phyloP scores from a whole-genome alignment of 2,888 invertebrate genomes.

The Hedychridium roseum region DNA sequence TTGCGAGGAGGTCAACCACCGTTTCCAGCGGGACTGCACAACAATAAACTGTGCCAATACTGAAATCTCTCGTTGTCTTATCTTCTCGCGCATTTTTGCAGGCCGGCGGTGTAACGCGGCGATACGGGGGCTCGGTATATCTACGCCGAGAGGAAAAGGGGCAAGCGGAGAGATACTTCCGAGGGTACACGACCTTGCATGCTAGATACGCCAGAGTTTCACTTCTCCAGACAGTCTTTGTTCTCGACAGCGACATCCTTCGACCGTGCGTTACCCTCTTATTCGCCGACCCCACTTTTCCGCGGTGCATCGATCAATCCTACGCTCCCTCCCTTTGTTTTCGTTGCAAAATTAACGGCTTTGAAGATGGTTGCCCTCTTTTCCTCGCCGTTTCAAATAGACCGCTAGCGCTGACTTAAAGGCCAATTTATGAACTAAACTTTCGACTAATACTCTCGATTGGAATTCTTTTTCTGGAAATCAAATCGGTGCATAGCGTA shows the following conservation, averaged over 20 bases:
- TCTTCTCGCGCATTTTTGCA: slow-evolving; percentile 25
- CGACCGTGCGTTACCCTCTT: slow-evolving; percentile 46
- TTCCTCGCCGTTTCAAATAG: no score
- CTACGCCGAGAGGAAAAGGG: no score
- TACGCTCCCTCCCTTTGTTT: background rate
- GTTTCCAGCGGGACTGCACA: no score
- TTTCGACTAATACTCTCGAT: no score
- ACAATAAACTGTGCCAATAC: slow-evolving; percentile 17
- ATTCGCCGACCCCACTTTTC: slow-evolving; percentile 47
- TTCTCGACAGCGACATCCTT: slow-evolving; percentile 44
- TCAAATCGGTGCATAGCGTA: no score
- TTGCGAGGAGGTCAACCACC: no score
- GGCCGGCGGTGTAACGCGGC: slow-evolving; percentile 11
- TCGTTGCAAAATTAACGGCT: no score
- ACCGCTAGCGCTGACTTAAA: no score
- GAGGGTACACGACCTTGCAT: slow-evolving; percentile 36
- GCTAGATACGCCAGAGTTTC: slow-evolving; percentile 36
- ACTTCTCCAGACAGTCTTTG: slow-evolving; percentile 45
- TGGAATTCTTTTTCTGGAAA: no score
- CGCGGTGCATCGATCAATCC: slow-evolving; percentile 38
- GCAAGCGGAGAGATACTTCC: slow-evolving; percentile 25
- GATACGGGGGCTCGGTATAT: slow-evolving; percentile 1
- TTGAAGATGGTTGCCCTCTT: no score
- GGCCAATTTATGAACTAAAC: no score
- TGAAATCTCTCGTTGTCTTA: slow-evolving; percentile 15